Conservation (phyloP, 2,888 invertebrate species). For the Ceriagrion tenellum region DNA sequence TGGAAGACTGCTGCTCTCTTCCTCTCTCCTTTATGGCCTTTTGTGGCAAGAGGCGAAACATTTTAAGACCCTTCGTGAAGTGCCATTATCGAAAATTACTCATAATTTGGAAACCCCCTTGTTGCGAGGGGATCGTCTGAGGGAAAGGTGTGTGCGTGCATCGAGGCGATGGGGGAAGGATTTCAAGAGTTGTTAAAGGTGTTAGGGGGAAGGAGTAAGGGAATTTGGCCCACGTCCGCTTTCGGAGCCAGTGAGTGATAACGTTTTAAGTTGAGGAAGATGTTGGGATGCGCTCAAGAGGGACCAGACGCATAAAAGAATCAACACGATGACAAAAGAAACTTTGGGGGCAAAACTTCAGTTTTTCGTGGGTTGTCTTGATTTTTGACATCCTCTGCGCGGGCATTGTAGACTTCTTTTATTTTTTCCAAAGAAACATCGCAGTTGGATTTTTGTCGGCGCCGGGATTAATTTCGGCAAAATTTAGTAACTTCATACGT, state of each 20-base stretch:
- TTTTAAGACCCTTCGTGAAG: neutral
- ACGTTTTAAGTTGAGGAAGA: neutral
- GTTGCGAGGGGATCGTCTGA: neutral
- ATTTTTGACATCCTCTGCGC: too few relatives aligned
- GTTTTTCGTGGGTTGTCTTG: too few relatives aligned
- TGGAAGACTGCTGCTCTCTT: neutral
- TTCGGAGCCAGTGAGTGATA: neutral
- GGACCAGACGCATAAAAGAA: neutral
- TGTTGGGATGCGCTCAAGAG: neutral
- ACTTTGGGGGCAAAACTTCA: too few relatives aligned
- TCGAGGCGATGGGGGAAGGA: neutral
- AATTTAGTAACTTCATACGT: too few relatives aligned
- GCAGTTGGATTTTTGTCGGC: too few relatives aligned
- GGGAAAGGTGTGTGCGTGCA: neutral
- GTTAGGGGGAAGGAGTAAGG: neutral
- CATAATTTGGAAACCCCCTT: conserved; percentile 3
- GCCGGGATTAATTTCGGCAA: too few relatives aligned
- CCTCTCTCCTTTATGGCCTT: neutral
- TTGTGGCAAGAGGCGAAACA: neutral
- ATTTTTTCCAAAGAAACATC: too few relatives aligned
- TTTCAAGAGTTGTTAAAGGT: neutral
- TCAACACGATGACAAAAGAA: too few relatives aligned
- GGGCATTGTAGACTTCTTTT: too few relatives aligned
- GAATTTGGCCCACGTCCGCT: neutral
- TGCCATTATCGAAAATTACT: conserved; percentile 40